These are phyloP conservation scores for Lepidocolaptes lacrymiger DNA, from an alignment of 2,797 vertebrate genomes.

Conservation along the genomic window DNA sequence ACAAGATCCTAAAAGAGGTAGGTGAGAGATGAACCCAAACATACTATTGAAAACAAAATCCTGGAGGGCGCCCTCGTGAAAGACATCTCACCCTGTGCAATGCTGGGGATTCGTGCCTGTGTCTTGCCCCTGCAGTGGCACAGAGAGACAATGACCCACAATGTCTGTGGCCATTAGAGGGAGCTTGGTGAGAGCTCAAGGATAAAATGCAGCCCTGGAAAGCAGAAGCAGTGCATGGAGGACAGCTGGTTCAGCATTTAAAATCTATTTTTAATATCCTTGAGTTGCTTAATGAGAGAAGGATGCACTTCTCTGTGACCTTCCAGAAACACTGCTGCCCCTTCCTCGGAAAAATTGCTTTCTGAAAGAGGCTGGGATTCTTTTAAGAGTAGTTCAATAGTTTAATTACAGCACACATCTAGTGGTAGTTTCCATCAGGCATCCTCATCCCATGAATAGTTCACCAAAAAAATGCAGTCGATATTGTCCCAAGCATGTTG, in stretches of 20 bases:
- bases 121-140: rapidly evolving
- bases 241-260: neutral
- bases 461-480: neutral
- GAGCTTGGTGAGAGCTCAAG: neutral
- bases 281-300: neutral
- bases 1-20: neutral
- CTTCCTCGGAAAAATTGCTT: neutral
- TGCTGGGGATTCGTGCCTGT: rapidly evolving
- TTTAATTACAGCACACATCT: neutral
- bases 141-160: rapidly evolving
- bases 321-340: neutral
- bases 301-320: neutral
- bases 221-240: neutral
- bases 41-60: neutral
- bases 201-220: neutral
- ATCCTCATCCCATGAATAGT: neutral
- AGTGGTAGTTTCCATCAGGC: neutral
- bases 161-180: neutral
- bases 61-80: neutral
- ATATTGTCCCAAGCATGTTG: neutral
- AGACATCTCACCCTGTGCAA: rapidly evolving
- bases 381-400: neutral
- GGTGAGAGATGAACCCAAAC: neutral
- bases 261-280: neutral
- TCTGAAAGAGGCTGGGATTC: neutral